Conservation (phyloP, 2,113 vertebrate species). For the Campylomormyrus numenius region DNA sequence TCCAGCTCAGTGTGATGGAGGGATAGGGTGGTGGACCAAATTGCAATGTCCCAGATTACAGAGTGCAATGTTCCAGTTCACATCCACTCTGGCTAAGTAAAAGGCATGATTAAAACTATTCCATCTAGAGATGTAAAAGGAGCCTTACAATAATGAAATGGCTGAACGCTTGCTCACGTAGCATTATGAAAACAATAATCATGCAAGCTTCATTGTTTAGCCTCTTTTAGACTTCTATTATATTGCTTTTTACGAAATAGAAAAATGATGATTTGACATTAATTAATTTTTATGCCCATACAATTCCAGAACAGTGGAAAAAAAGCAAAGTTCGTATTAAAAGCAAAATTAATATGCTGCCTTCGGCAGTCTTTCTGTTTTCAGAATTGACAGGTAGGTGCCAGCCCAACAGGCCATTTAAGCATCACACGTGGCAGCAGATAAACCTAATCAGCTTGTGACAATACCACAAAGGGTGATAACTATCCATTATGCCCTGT, state of each 20-base stretch:
- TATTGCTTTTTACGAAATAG: conserved; percentile 7
- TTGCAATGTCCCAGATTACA: background rate
- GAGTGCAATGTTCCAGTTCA: background rate
- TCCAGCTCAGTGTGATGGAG: background rate
- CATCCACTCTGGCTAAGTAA: background rate
- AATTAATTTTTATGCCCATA: background rate
- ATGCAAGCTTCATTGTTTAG: conserved; percentile 1
- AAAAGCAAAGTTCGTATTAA: background rate
- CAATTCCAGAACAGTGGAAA: background rate
- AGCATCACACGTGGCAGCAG: background rate
- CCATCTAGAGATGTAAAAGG: background rate
- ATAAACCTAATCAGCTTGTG: background rate
- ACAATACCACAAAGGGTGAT: background rate
- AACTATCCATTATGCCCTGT: background rate
- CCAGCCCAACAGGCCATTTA: background rate
- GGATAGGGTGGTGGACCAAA: background rate
- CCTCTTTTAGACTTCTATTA: background rate
- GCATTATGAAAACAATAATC: background rate
- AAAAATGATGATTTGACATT: background rate
- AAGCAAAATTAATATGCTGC: background rate
- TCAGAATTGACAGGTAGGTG: background rate
- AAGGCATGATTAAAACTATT: background rate
- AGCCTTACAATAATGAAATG: conserved; percentile 1
- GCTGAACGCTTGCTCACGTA: background rate
- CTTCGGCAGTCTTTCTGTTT: background rate